Base-by-base conservation (phyloP, 1,140 invertebrate genomes). In the Rhagoletis zephyria region DNA sequence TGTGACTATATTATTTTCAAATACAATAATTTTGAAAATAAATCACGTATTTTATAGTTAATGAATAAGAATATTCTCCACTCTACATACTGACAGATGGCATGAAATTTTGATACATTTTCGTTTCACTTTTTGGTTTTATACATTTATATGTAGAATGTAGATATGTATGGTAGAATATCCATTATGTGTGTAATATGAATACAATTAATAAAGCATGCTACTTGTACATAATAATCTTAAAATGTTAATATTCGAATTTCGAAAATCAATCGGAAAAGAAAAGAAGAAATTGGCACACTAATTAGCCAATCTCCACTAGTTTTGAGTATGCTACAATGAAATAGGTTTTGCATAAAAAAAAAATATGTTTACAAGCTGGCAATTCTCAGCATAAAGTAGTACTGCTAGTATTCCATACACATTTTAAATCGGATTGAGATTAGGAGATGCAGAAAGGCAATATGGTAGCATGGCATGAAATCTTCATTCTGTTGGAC, bases 131-230 rank as follows among this genome's bases (percentile, higher is more conserved):
- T 16, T 56, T 19, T 77, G 42, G n/a, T 30, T 63, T 63, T 63
- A 30, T 63, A 45, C 67, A 74, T 74, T 45, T 74, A 12, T 74
- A 45, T 74, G 42, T 74, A 45, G 40, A 45, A 45, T 74, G 60
- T 85, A 85, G 30, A 48, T 60, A 85, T 60, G 30, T 85, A 85
- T 85, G 30, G 60, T 85, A 85, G 60, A 85, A 85, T 85, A 51
- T 85, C 19, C 56, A 85, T 59, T 45, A 60, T 85, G 16, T 85
- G 67, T 74, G 45, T 74, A 45, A 5, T 74, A 74, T 6, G 30
- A 48, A 74, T 85, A 85, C 81, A 60, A 85, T 85, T 85, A 85
- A 60, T 85, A 85, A 85, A 74, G 67, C 67, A 74, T 74, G 67
- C 67, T 74, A 74, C 42, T 74, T 74, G 67, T 74, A 74, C 40